Conservation (phyloP, 2,113 vertebrate species). For the Oncorhynchus mykiss region DNA sequence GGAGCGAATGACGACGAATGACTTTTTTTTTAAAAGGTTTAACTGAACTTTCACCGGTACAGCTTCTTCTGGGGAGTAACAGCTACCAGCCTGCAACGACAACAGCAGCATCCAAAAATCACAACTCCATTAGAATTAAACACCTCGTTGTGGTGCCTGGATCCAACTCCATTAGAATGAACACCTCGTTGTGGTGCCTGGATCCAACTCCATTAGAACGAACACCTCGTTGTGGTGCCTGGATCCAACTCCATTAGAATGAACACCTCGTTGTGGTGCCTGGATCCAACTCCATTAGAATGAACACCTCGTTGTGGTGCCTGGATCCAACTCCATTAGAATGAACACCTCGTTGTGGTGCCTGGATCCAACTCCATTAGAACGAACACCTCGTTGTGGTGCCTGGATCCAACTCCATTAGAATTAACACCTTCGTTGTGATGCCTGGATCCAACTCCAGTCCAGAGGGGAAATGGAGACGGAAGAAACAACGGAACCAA, state of each 20-base stretch:
- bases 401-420: conserved; percentile 69
- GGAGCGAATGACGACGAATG: conserved; percentile 36
- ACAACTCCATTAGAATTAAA: conserved; percentile 71
- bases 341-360: too few relatives aligned
- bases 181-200: conserved; percentile 73
- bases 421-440: conserved; percentile 70
- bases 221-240: conserved; percentile 73
- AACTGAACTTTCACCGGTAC: conserved; percentile 43
- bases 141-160: conserved; percentile 16
- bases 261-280: too few relatives aligned
- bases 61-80: conserved; percentile 64
- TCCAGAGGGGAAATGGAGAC: conserved; percentile 57
- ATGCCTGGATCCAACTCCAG: conserved; percentile 63
- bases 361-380: conserved; percentile 57
- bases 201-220: conserved; percentile 67
- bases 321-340: too few relatives aligned
- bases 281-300: too few relatives aligned
- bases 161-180: conserved; percentile 67
- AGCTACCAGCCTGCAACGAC: conserved; percentile 72
- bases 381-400: conserved; percentile 73
- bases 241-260: conserved; percentile 46
- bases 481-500: conserved; percentile 10
- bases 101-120: conserved; percentile 76
- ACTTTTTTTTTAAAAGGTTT: conserved; percentile 32
- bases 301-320: too few relatives aligned